These are phyloP conservation scores for Strigamia maritima DNA, from an alignment of 2,888 invertebrate genomes.

Conservation along the genomic window DNA sequence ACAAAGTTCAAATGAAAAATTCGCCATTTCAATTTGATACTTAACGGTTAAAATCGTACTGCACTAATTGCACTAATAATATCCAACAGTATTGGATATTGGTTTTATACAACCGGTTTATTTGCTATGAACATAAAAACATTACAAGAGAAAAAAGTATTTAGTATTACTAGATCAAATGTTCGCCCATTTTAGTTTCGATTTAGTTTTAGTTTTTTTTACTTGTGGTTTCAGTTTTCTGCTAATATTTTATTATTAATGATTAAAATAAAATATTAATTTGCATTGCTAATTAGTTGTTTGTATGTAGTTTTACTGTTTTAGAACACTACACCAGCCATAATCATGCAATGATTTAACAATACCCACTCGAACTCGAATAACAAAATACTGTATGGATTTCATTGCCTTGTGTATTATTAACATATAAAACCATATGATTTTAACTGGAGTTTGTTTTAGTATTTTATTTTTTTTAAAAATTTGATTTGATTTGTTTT, in stretches of 20 bases:
- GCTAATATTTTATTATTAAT: background rate
- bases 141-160: background rate
- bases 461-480: background rate
- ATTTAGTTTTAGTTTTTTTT: background rate
- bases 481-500: no score
- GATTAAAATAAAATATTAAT: background rate
- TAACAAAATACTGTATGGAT: no score
- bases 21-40: background rate
- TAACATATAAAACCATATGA: background rate
- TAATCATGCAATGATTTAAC: background rate
- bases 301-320: background rate
- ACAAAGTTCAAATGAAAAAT: background rate
- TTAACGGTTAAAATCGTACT: background rate
- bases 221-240: background rate
- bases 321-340: background rate
- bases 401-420: background rate
- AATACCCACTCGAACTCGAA: no score
- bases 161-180: background rate
- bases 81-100: background rate
- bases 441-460: background rate
- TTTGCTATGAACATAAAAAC: background rate
- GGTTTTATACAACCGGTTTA: background rate
- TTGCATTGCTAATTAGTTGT: background rate
- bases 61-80: background rate
- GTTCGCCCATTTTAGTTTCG: background rate